Percentiles rank a stretch among this genome's conserved stretches.
Conservation (phyloP, 64 coral and sea anemone genomes). For the Stichodactyla helianthus region DNA sequence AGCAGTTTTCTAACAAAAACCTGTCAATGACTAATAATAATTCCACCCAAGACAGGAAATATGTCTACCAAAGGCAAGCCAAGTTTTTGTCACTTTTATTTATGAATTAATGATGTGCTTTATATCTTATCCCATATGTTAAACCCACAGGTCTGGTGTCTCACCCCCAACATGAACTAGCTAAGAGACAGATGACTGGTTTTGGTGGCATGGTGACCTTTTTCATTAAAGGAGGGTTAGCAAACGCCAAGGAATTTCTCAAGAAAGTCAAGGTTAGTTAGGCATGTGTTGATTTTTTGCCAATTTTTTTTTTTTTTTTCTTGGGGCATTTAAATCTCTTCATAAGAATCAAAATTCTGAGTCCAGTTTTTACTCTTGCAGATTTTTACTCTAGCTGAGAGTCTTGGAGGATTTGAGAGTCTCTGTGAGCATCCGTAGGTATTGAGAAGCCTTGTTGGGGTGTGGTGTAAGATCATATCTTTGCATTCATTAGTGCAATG, state of each 20-base stretch:
- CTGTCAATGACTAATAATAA: too few relatives aligned
- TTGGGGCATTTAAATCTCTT: too few relatives aligned
- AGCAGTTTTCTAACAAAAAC: too few relatives aligned
- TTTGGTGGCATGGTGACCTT: constrained; percentile 99
- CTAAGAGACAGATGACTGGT: constrained; percentile 93
- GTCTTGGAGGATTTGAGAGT: constrained; percentile 94
- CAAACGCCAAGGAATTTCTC: constrained; percentile 74
- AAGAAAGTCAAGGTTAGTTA: constrained; percentile 70
- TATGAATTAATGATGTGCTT: too few relatives aligned
- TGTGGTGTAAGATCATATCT: background rate
- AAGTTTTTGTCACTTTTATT: too few relatives aligned
- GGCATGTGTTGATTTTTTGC: background rate
- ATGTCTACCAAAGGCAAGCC: too few relatives aligned
- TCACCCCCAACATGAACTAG: constrained; percentile 90
- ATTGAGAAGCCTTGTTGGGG: background rate
- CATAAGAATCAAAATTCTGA: background rate
- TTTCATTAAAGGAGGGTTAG: constrained; percentile 84
- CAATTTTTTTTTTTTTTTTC: too few relatives aligned
- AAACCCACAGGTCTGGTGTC: constrained; percentile 60
- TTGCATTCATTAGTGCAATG: too few relatives aligned
- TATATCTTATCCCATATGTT: too few relatives aligned
- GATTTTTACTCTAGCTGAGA: constrained; percentile 96
- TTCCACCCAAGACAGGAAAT: too few relatives aligned
- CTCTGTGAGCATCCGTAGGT: constrained; percentile 91
- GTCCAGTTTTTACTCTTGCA: constrained; percentile 19